phyloP scores from a whole-genome alignment of 2,113 vertebrate species.

The Entomyzon cyanotis region DNA sequence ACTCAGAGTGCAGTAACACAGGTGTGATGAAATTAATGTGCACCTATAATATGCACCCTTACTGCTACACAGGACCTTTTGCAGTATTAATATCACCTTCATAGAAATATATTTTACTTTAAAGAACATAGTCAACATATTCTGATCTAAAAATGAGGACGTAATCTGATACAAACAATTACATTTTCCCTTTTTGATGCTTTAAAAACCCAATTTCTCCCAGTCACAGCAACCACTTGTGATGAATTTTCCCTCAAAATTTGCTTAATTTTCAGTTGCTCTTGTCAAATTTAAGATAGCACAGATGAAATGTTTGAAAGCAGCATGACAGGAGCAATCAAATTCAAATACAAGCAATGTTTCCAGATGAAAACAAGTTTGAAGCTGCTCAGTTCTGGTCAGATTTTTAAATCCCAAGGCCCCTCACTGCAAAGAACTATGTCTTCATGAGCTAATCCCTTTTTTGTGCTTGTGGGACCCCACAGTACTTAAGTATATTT shows the following conservation, averaged over 20 bases:
- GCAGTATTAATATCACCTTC: neutral
- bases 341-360: neutral
- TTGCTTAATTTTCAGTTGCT: neutral
- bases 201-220: neutral
- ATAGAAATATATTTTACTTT: neutral
- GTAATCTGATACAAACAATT: neutral
- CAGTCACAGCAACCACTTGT: neutral
- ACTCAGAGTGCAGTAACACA: neutral
- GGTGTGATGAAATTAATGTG: neutral
- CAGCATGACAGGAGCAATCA: neutral
- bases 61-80: neutral
- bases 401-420: neutral
- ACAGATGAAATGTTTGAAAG: neutral
- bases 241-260: neutral
- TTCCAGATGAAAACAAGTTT: fast-evolving
- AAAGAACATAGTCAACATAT: neutral
- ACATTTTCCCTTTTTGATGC: neutral
- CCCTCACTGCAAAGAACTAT: neutral
- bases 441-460: neutral
- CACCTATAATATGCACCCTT: neutral
- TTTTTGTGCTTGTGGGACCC: neutral
- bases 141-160: neutral
- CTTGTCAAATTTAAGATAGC: neutral
- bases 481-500: neutral
- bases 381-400: neutral